Percentiles rank a stretch among this genome's conserved stretches.
These are phyloP conservation scores for Vulpes ferrilata DNA, from an alignment of 2,113 vertebrate species.

Conservation along the genomic window DNA sequence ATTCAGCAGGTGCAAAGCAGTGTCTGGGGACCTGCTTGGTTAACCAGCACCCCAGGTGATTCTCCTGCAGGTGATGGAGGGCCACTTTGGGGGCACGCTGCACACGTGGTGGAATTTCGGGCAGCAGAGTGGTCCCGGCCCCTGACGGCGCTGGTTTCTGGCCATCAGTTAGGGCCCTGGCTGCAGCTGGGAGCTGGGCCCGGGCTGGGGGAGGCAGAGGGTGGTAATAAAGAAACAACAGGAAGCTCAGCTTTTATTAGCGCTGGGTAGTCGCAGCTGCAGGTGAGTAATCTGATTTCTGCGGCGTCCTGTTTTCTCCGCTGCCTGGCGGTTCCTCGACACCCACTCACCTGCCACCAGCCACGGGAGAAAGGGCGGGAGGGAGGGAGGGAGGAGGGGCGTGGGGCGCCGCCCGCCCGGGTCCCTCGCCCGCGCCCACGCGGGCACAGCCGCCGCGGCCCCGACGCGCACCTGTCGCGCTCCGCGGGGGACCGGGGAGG, in stretches of 20 bases:
- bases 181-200: conserved; percentile 78
- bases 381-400: conserved; percentile 77
- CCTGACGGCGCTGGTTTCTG: conserved; percentile 46
- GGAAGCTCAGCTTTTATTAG: conserved; percentile 85
- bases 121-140: not conserved
- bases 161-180: conserved; percentile 57
- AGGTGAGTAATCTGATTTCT: conserved; percentile 86
- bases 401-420: conserved; percentile 74
- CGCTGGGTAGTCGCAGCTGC: conserved; percentile 80
- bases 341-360: conserved; percentile 85
- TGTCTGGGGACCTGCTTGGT: not conserved
- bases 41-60: not conserved
- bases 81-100: not conserved
- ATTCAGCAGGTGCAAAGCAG: conserved; percentile 5
- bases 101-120: not conserved
- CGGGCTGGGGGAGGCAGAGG: conserved; percentile 73
- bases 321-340: conserved; percentile 84
- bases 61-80: not conserved
- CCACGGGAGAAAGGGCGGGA: conserved; percentile 75
- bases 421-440: conserved; percentile 69
- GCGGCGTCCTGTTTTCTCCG: conserved; percentile 85
- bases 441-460: conserved; percentile 33
- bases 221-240: conserved; percentile 82
- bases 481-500: not conserved
- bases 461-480: conserved; percentile 28